Evolutionary conservation across 2,113 vertebrate species (phyloP).

Genomic region (Oncorhynchus keta): DNA sequence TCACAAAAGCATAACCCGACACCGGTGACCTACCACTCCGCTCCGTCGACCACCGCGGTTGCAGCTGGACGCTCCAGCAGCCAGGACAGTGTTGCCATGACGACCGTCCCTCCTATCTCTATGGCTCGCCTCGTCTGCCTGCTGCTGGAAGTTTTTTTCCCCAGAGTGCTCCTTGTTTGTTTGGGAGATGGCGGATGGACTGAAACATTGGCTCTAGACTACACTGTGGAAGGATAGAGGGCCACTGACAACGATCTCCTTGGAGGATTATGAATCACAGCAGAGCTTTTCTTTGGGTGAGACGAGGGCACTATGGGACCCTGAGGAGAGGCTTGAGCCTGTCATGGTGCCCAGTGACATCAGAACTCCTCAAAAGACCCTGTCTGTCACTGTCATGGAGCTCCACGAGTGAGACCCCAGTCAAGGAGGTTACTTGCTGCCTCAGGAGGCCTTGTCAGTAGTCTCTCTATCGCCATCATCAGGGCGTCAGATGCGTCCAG

Average conservation of each 20-base stretch:
- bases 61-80: neutral
- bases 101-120: neutral
- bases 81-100: neutral
- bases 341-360: neutral
- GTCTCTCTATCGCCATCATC: neutral
- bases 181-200: neutral
- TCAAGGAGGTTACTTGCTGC: neutral
- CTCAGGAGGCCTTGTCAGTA: neutral
- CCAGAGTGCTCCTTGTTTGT: neutral
- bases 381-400: neutral
- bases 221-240: neutral
- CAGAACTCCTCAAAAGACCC: neutral
- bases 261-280: too few species aligned
- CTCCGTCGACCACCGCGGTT: neutral
- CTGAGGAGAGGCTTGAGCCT: neutral
- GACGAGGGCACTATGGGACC: neutral
- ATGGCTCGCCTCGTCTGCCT: neutral
- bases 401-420: neutral
- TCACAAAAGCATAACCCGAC: neutral
- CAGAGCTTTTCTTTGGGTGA: neutral
- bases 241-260: neutral
- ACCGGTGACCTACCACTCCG: neutral
- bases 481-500: neutral
- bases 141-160: neutral
- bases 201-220: neutral